Conservation (phyloP, 2,888 invertebrate genomes). For the Bombylius discolor region DNA sequence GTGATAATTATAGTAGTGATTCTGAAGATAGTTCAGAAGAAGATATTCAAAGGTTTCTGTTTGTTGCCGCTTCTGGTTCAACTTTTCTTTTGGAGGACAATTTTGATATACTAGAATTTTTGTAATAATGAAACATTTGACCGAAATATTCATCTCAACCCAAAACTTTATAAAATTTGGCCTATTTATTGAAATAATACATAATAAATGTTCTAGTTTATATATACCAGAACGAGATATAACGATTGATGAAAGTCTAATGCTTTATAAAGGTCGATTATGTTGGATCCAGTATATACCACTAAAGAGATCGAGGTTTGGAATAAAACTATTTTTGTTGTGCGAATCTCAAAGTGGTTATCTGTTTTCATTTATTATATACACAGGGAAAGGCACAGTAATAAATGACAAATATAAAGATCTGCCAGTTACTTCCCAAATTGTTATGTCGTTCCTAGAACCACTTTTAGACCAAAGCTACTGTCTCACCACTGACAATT, state of each 20-base stretch:
- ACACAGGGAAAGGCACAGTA: constrained; percentile 2
- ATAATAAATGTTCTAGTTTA: too few species aligned
- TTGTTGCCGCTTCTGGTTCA: too few species aligned
- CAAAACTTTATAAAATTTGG: background rate
- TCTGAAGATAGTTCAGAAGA: too few species aligned
- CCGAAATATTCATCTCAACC: background rate
- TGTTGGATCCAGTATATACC: constrained; percentile 1
- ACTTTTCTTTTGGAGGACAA: too few species aligned
- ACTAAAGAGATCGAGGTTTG: background rate
- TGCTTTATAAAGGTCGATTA: background rate
- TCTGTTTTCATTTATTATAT: constrained; percentile 2
- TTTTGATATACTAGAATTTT: too few species aligned
- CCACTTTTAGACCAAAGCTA: background rate
- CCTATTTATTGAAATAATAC: background rate
- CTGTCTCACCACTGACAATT: constrained; percentile 4
- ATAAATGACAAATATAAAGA: constrained; percentile 1
- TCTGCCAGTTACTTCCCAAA: constrained; percentile 1
- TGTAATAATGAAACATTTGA: background rate
- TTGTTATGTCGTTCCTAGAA: constrained; percentile 1
- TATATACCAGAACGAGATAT: background rate
- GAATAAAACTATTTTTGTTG: background rate
- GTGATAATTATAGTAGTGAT: too few species aligned
- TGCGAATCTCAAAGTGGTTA: background rate
- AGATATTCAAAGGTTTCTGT: too few species aligned
- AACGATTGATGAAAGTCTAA: background rate